Conservation (phyloP, 2,888 invertebrate species). For the Brachylomia viminalis region DNA sequence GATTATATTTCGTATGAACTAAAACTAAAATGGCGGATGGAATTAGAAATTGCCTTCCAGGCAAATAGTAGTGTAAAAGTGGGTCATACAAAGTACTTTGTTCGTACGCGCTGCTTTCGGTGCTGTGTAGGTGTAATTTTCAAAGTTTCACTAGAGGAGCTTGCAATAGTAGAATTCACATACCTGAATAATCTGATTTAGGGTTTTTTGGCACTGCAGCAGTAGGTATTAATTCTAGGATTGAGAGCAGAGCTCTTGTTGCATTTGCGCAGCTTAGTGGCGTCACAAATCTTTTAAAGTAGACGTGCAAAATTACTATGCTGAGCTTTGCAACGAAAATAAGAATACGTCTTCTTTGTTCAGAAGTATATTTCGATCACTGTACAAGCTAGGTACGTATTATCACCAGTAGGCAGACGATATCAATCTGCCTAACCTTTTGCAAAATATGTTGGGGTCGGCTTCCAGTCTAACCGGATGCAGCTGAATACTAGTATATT, state of each 20-base stretch:
- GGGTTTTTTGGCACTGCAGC: constrained; percentile 9
- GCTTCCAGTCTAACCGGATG: too few species aligned
- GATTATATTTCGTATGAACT: constrained; percentile 22
- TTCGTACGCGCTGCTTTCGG: background rate
- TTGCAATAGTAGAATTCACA: constrained; percentile 4
- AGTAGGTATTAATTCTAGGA: constrained; percentile 18
- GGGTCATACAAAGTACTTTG: background rate
- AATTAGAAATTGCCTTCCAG: constrained; percentile 10
- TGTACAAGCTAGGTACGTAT: too few species aligned
- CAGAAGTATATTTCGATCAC: too few species aligned
- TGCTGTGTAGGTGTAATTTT: constrained; percentile 1
- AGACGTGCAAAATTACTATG: background rate
- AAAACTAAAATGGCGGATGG: constrained; percentile 25
- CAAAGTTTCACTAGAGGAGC: background rate
- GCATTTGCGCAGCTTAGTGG: background rate
- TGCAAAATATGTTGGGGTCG: too few species aligned
- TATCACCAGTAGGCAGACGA: too few species aligned
- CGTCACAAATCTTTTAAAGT: background rate
- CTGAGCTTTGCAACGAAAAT: background rate
- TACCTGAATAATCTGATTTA: constrained; percentile 9
- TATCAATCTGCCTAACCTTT: too few species aligned
- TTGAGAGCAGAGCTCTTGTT: background rate
- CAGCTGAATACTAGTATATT: too few species aligned
- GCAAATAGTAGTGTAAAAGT: constrained; percentile 24
- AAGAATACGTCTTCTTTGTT: background rate